Evolutionary conservation across 2,797 vertebrate genomes (phyloP).

Genomic region (Urosaurus nigricauda): DNA sequence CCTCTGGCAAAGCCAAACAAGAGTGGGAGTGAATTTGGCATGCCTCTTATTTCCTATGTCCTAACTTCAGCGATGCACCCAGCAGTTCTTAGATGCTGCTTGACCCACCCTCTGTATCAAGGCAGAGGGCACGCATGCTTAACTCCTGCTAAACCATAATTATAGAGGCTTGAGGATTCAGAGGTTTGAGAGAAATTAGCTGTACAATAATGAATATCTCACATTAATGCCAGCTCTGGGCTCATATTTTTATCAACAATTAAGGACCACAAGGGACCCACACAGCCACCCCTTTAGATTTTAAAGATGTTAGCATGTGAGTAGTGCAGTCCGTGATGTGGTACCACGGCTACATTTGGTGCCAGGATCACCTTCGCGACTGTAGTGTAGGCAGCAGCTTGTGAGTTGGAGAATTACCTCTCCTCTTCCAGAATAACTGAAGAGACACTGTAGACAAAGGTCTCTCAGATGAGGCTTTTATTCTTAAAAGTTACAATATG

Average conservation of each 20-base stretch:
- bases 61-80: slow-evolving; percentile 31
- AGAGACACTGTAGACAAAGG: no score
- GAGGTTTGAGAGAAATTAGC: not conserved
- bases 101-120: slow-evolving; percentile 47
- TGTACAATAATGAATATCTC: not conserved
- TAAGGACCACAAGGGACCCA: no score
- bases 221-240: not conserved
- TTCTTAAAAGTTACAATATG: no score
- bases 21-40: slow-evolving; percentile 59
- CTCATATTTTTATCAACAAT: no score
- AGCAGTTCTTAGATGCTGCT: not conserved
- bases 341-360: no score
- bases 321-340: no score
- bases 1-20: not conserved
- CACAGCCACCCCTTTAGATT: not conserved
- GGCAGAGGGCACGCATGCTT: slow-evolving; percentile 8
- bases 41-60: slow-evolving; percentile 36
- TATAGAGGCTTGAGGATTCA: not conserved
- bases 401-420: no score
- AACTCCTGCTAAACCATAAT: slow-evolving; percentile 15
- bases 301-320: no score
- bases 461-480: no score
- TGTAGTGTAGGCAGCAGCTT: no score
- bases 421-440: no score
- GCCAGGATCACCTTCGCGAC: no score